A percentile compares a stretch with the other conserved stretches of the same genome.
Evolutionary conservation across 53 echinoderm and acorn worm genomes (phyloP).

Genomic region (Echinarachnius parma): DNA sequence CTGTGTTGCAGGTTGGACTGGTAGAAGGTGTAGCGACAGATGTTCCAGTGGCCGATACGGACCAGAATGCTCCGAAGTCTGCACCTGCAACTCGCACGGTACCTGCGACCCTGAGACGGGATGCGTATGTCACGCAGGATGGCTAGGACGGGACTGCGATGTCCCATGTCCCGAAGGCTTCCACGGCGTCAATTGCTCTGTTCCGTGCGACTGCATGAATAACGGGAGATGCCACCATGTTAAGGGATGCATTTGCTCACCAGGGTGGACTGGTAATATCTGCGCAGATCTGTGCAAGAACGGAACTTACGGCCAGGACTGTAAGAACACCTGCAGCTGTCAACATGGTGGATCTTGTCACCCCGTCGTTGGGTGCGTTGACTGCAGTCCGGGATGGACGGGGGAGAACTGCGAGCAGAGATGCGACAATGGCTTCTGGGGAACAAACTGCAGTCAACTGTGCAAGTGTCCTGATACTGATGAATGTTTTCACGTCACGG

Average conservation of each 20-base stretch:
- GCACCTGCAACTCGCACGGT: constrained; percentile 49
- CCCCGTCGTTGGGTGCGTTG: constrained; percentile 50
- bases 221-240: constrained; percentile 56
- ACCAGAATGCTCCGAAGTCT: constrained; percentile 51
- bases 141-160: constrained; percentile 61
- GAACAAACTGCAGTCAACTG: constrained; percentile 7
- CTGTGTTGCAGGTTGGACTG: constrained; percentile 69
- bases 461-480: constrained; percentile 13
- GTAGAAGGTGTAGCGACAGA: constrained; percentile 46
- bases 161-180: constrained; percentile 57
- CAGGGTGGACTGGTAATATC: constrained; percentile 60
- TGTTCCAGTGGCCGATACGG: constrained; percentile 63
- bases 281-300: constrained; percentile 59
- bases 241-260: constrained; percentile 66
- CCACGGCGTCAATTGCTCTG: constrained; percentile 57
- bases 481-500: constrained; percentile 21
- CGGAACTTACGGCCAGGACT: constrained; percentile 55
- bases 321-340: constrained; percentile 62
- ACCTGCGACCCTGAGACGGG: constrained; percentile 27
- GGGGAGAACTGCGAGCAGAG: constrained; percentile 35
- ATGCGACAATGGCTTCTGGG: constrained; percentile 15
- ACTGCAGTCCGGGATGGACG: constrained; percentile 62
- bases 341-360: constrained; percentile 69
- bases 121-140: constrained; percentile 72
- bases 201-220: constrained; percentile 60